Conservation (phyloP, 2,888 invertebrate species). For the Zeuzera pyrina region DNA sequence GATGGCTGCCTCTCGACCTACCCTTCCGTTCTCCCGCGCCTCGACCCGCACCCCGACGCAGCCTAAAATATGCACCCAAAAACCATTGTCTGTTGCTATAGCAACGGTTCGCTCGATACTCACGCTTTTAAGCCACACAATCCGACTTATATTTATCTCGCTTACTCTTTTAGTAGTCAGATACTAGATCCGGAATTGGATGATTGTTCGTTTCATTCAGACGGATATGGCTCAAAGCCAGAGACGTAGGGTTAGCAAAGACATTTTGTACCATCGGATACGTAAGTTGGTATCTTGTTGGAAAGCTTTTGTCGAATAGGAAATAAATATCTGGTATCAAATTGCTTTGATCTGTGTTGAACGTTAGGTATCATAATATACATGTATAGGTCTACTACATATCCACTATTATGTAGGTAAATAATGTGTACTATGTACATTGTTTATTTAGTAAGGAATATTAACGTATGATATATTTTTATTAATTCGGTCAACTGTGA, state of each 20-base stretch:
- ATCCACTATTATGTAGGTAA: no score
- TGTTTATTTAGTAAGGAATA: no score
- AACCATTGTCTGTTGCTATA: conserved; percentile 72
- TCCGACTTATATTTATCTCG: conserved; percentile 59
- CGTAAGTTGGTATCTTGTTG: conserved; percentile 46
- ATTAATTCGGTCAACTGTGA: no score
- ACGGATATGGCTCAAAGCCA: conserved; percentile 59
- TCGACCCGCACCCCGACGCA: conserved; percentile 47
- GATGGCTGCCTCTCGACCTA: conserved; percentile 59
- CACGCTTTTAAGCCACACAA: conserved; percentile 43
- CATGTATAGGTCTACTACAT: no score
- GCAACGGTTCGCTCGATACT: conserved; percentile 67
- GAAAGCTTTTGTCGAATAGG: conserved; percentile 50
- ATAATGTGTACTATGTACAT: no score
- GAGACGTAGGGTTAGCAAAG: conserved; percentile 57
- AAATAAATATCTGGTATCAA: conserved; percentile 19
- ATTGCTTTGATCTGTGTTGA: no score
- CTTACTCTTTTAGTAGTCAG: conserved; percentile 51
- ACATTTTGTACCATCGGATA: conserved; percentile 27
- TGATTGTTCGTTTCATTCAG: conserved; percentile 43
- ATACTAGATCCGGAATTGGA: conserved; percentile 52
- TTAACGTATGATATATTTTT: no score
- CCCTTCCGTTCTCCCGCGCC: conserved; percentile 34
- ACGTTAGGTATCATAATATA: no score
- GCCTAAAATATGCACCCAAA: conserved; percentile 74